phyloP scores from a whole-genome alignment of 92 coral and sea anemone genomes.

The Plumapathes pennacea region DNA sequence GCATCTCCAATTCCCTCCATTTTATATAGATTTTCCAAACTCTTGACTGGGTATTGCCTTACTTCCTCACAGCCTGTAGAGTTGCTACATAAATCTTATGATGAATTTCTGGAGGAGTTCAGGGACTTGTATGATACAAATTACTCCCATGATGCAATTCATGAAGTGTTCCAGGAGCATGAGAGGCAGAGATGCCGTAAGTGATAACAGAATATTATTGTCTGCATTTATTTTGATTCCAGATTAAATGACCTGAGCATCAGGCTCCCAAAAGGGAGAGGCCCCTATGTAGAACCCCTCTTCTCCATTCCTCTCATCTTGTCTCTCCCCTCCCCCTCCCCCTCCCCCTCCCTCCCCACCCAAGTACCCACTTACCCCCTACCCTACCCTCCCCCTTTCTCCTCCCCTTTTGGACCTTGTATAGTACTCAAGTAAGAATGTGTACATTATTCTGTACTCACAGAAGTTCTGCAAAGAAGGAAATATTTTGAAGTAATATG shows the following conservation, averaged over 20 bases:
- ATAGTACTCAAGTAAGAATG: neutral
- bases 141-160: conserved; percentile 73
- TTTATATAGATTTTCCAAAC: neutral
- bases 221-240: neutral
- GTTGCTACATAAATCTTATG: conserved; percentile 75
- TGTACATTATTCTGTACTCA: neutral
- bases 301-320: neutral
- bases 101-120: conserved; percentile 84
- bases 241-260: neutral
- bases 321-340: neutral
- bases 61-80: conserved; percentile 72
- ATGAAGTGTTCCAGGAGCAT: conserved; percentile 79
- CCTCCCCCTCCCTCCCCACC: neutral
- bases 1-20: no score
- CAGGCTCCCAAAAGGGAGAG: neutral
- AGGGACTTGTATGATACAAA: conserved; percentile 73
- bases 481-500: no score
- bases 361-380: neutral
- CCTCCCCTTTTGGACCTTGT: neutral
- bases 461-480: no score
- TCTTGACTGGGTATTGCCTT: no score
- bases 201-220: neutral
- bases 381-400: neutral
- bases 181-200: conserved; percentile 76
- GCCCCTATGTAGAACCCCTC: neutral